Evolutionary conservation across 2,888 invertebrate species (phyloP).

Genomic region (Meteorus colon): DNA sequence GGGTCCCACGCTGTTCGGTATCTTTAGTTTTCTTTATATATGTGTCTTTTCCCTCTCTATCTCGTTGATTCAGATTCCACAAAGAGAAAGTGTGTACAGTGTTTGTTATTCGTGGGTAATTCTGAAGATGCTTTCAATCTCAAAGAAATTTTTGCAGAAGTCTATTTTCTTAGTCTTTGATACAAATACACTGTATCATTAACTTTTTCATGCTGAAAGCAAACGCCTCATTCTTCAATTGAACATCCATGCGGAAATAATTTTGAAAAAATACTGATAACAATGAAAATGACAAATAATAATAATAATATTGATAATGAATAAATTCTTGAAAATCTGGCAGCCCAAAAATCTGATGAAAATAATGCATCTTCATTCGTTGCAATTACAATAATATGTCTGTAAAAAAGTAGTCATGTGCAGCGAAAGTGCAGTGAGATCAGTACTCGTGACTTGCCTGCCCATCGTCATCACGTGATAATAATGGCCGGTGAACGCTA

Average conservation of each 20-base stretch:
- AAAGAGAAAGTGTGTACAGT: constrained; percentile 24
- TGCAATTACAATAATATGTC: neutral
- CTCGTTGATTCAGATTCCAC: constrained; percentile 18
- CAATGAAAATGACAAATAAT: neutral
- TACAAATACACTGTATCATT: no score
- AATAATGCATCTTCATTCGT: neutral
- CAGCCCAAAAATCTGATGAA: neutral
- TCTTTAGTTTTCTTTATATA: neutral
- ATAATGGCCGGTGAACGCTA: constrained; percentile 11
- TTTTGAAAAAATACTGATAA: no score
- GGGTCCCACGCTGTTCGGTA: neutral
- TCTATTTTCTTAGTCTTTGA: no score
- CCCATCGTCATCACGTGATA: constrained; percentile 35
- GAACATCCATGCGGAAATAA: no score
- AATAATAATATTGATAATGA: neutral
- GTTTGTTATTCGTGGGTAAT: constrained; percentile 5
- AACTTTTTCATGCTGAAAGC: no score
- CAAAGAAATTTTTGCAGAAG: neutral
- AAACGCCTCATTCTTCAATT: no score
- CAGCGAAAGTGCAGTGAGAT: constrained; percentile 44
- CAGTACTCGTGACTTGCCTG: constrained; percentile 44
- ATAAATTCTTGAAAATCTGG: neutral
- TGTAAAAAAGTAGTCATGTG: constrained; percentile 26
- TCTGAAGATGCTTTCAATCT: constrained; percentile 5
- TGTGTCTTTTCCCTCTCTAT: neutral